Evolutionary conservation across 1,140 invertebrate species (phyloP), one percentile per base, ranked within the genome.

Genomic region (Heliconius melpomene): DNA sequence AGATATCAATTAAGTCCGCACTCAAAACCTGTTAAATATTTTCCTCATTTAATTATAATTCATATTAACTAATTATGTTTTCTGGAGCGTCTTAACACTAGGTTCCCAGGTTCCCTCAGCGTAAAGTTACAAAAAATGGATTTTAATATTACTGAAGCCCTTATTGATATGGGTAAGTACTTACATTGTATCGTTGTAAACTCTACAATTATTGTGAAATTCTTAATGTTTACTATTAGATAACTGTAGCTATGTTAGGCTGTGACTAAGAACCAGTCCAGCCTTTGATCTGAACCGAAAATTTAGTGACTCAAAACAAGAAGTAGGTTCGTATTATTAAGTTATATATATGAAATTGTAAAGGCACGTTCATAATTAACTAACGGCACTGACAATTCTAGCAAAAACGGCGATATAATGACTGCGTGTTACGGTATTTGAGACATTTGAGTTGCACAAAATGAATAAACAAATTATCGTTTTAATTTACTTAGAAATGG

Each of bases 221-320:
- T 66, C 60, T 29, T 66, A 2, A 26, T 66, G 23, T 66, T 66
- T 66, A 66, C 60, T 66, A 66, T 66, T 66, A 29, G 60, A 66
- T 66, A 66, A 66, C 60, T 66, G 60, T 66, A 66, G 23, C 11
- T 66, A 18, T 66, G 60, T 3, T 7, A 66, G n/a, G n/a, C 74
- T 77, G 71, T 77, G 75, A 77, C 60, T 77, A 77, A 77, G 38
- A 70, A 54, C 60, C 11, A 66, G 60, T 29, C 57, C 9, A 26
- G 57, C 5, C 26, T 66, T 66, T 66, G 60, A 66, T 66, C 23
- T 23, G 23, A 66, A 75, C 60, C 72, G 13, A 60, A 77, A 46
- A 76, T 77, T 79, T 70, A 76, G 83, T 84, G 84, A 83, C 79
- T 86, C 83, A 86, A 84, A 80, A 71, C 82, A 32, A 81, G 75